Percentiles rank a stretch among this genome's conserved stretches.
These are phyloP conservation scores for Eucidaris tribuloides DNA, from an alignment of 35 echinoderm and acorn worm species.

Conservation along the genomic window DNA sequence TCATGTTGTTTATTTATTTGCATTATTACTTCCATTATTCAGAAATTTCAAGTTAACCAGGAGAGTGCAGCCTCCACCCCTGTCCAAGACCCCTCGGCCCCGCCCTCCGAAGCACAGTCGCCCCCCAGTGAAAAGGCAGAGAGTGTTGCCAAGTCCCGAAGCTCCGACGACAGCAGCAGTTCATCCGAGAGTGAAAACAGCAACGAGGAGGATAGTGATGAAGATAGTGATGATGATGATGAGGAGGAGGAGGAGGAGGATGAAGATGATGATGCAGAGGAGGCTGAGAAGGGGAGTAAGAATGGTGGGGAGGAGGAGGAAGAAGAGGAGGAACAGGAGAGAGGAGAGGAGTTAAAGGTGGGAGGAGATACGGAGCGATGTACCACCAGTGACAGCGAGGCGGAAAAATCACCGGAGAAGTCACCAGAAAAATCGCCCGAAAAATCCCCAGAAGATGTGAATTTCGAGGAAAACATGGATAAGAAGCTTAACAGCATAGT, in stretches of 20 bases:
- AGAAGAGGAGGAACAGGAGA: neutral
- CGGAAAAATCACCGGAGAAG: neutral
- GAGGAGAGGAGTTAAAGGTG: neutral
- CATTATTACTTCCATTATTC: no score
- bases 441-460: neutral
- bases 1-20: no score
- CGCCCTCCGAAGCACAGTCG: neutral
- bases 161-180: neutral
- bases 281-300: constrained; percentile 5
- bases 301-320: neutral
- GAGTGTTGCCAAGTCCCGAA: neutral
- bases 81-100: neutral
- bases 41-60: constrained; percentile 1
- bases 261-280: constrained; percentile 17
- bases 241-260: neutral
- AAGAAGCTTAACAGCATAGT: neutral
- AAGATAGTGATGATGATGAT: neutral
- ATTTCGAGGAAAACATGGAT: neutral
- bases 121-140: constrained; percentile 1
- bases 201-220: neutral
- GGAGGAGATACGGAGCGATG: neutral
- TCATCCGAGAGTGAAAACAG: constrained; percentile 29
- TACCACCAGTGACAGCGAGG: constrained; percentile 2
- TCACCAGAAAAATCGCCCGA: neutral
- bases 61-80: constrained; percentile 8